Evolutionary conservation across 2,888 invertebrate species (phyloP), one percentile per base, ranked within the genome.

Genomic region (Lycia hirtaria): DNA sequence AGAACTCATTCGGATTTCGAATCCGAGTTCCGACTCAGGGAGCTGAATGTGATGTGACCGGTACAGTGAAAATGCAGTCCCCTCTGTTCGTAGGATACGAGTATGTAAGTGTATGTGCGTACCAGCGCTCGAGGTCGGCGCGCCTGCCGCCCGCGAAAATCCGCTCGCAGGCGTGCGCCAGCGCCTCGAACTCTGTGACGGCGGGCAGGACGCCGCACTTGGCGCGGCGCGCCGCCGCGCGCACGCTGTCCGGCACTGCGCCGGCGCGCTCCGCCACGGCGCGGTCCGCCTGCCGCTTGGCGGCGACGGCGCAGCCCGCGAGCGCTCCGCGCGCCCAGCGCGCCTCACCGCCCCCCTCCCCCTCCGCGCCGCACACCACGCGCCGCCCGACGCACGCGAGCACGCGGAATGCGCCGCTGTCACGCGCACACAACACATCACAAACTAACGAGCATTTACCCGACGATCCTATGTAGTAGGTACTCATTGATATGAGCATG

Each of bases 181-280:
- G 97, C 69, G 96, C 94, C 92, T 97, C 98, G 85, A 98, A 96
- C 86, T 97, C 97, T 58, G 95, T 95, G 26, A 98, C 95, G 87
- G 98, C 98, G 0, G 96, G 94, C 57, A 99, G 89, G 73, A 99
- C 96, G 35, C 98, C 98, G 87, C 98, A 97, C 88, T 97, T 97
- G 30, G 96, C 92, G 37, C 91, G 88, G 61, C 40, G 41, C 47
- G 28, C 45, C 53, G 49, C 51, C n/a, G 45, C 45, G 49, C 51
- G 51, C 44, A 19, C 51, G 26, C 30, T 57, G 45, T 68, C 69
- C 14, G 60, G 62, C 40, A 68, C 61, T 45, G 62, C 60, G 30
- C 70, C 69, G 49, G 57, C 62, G 55, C 97, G 96, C 51, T 95
- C 94, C 67, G 95, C 95, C 95, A 99, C 97, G 71, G 97, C 97